Evolutionary conservation across 2,113 vertebrate genomes (phyloP).

Genomic region (Brevimyrus niger): DNA sequence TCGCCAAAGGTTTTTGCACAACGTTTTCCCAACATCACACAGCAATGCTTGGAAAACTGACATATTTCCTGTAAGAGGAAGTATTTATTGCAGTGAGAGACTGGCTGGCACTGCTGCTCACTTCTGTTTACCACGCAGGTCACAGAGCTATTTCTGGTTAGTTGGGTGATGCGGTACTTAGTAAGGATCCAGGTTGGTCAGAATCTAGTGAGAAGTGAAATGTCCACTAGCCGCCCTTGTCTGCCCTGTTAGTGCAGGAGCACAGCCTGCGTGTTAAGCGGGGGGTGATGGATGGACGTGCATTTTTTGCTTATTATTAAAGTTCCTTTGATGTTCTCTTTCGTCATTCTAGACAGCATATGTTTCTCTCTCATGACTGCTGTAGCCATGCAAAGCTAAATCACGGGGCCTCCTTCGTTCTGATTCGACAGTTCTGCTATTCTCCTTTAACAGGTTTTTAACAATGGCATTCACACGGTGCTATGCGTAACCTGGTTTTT

Average conservation of each 20-base stretch:
- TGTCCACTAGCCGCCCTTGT: not conserved
- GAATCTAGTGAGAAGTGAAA: not conserved
- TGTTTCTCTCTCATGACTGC: not conserved
- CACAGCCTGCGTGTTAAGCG: not conserved
- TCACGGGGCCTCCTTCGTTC: not conserved
- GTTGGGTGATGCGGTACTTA: not conserved
- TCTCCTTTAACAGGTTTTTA: not conserved
- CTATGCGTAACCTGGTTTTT: not conserved
- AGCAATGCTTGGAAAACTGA: not conserved
- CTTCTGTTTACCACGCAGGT: not conserved
- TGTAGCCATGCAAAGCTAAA: not conserved
- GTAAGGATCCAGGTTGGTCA: not conserved
- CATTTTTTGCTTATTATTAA: not conserved
- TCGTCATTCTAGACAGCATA: not conserved
- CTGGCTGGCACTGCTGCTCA: not conserved
- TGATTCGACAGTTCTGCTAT: not conserved
- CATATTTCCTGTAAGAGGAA: not conserved
- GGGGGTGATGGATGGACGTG: no score
- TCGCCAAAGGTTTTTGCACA: not conserved
- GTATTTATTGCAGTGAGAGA: not conserved
- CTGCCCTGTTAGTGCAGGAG: not conserved
- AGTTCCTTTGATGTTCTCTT: not conserved
- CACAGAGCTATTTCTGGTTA: not conserved
- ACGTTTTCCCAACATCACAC: not conserved
- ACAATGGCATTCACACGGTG: not conserved